These are phyloP conservation scores for Arrhopalites spinosus DNA, from an alignment of 2,888 invertebrate species.

Conservation along the genomic window DNA sequence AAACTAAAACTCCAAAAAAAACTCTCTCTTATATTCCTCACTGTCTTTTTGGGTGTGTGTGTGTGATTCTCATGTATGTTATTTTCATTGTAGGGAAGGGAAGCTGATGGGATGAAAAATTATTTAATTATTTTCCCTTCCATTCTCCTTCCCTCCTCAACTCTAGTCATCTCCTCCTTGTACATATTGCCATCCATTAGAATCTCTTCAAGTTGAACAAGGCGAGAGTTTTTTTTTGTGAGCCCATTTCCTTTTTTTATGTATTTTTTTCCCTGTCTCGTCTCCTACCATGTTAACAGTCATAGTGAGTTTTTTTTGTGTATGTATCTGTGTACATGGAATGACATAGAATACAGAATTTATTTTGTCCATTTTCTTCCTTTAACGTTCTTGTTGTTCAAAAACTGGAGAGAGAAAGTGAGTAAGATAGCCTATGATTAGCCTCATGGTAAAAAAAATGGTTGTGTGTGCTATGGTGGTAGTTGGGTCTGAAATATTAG, in stretches of 20 bases:
- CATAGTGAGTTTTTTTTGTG: too few relatives aligned
- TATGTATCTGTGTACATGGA: too few relatives aligned
- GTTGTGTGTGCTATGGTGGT: not conserved
- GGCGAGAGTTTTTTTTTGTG: not conserved
- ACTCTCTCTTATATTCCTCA: not conserved
- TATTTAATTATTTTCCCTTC: slow-evolving; percentile 15
- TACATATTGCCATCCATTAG: not conserved
- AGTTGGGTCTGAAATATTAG: not conserved
- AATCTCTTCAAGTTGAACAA: not conserved
- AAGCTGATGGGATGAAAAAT: slow-evolving; percentile 21
- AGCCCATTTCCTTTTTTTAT: not conserved
- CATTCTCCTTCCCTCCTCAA: too few relatives aligned
- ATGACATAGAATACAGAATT: not conserved
- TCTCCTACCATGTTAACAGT: not conserved
- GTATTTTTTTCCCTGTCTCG: too few relatives aligned
- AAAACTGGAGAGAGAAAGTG: not conserved
- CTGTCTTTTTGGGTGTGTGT: not conserved
- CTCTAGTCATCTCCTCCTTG: not conserved
- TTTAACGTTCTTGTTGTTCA: too few relatives aligned
- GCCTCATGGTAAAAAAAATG: not conserved
- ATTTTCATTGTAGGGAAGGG: slow-evolving; percentile 2
- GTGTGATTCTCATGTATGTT: not conserved
- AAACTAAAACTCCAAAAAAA: not conserved
- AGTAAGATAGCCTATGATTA: not conserved
- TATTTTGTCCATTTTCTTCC: not conserved